phyloP scores from a whole-genome alignment of 2,797 vertebrate genomes.

The Cercopithecus hamlyni region DNA sequence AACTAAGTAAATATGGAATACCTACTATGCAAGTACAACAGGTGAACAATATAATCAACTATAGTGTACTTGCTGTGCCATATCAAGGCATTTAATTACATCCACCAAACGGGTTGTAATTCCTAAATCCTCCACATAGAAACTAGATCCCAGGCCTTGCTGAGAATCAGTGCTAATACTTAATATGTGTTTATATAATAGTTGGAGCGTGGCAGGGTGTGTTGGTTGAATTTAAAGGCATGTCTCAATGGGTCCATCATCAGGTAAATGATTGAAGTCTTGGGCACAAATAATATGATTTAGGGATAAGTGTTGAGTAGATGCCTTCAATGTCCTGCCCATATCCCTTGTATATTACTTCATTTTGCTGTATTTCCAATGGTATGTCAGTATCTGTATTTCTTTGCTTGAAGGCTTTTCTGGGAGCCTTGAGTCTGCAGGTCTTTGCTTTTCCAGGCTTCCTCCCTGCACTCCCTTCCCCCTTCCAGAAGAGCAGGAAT shows the following conservation, averaged over 20 bases:
- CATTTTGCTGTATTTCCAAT: neutral
- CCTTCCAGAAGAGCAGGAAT: neutral
- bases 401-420: neutral
- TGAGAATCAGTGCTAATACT: neutral
- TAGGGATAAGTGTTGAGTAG: neutral
- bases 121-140: neutral
- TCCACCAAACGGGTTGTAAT: neutral
- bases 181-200: neutral
- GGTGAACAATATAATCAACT: neutral
- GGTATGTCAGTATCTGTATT: neutral
- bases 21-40: neutral
- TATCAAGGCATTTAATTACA: neutral
- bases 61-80: neutral
- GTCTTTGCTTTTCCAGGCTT: neutral
- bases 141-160: neutral
- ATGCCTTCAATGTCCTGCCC: neutral
- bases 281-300: neutral
- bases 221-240: neutral
- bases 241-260: neutral
- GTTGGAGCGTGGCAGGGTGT: neutral
- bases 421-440: neutral
- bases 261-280: neutral
- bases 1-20: neutral
- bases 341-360: neutral
- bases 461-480: accelerated